Evolutionary conservation across 2,888 invertebrate species (phyloP).

Genomic region (Lumbricus terrestris): DNA sequence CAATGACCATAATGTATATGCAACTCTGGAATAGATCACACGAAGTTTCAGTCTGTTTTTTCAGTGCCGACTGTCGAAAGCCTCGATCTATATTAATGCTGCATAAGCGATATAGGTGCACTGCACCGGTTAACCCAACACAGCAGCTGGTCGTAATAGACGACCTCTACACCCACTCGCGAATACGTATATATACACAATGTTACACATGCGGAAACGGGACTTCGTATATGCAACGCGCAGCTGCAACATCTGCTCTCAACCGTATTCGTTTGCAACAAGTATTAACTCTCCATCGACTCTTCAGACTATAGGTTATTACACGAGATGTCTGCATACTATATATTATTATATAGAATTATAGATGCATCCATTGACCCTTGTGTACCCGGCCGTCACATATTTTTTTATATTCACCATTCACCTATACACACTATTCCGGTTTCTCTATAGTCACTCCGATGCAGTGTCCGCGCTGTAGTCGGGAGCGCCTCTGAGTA

Average conservation of each 20-base stretch:
- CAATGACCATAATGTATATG: too few species aligned
- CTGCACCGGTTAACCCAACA: not conserved
- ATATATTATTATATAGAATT: too few species aligned
- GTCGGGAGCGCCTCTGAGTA: too few species aligned
- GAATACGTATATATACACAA: too few species aligned
- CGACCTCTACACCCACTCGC: not conserved
- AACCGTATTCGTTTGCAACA: not conserved
- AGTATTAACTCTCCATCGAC: not conserved
- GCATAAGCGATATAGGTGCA: not conserved
- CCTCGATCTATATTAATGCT: not conserved
- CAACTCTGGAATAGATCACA: not conserved
- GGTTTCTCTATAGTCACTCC: too few species aligned
- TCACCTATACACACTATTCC: too few species aligned
- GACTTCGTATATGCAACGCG: too few species aligned
- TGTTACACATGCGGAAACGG: too few species aligned
- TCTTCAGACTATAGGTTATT: not conserved
- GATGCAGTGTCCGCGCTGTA: too few species aligned
- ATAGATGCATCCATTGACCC: not conserved
- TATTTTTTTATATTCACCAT: too few species aligned
- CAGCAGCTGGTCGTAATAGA: not conserved
- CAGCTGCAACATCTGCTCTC: not conserved
- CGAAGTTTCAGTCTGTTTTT: not conserved
- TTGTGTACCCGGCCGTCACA: not conserved
- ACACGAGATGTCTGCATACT: not conserved
- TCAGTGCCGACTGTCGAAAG: not conserved